Conservation (phyloP, 1,140 invertebrate species). For the Trachymyrmex cornetzi region DNA sequence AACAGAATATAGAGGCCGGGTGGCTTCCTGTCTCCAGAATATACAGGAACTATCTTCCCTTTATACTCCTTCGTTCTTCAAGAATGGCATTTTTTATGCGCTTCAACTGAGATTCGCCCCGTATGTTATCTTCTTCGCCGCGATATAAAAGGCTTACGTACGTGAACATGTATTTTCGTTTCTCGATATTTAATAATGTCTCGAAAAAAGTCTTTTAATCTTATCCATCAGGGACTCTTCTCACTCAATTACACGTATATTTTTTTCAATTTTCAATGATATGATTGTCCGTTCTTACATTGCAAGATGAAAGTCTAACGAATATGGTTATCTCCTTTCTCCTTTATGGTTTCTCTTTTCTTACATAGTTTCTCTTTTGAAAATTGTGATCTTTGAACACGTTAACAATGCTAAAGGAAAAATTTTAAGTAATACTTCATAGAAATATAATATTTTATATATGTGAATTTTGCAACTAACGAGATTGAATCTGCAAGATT, state of each 20-base stretch:
- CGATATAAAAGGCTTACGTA: constrained; percentile 13
- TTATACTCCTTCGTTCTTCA: constrained; percentile 46
- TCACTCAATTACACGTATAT: not conserved
- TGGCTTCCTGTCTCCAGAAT: constrained; percentile 58
- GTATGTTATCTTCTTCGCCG: constrained; percentile 28
- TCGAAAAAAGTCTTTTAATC: constrained; percentile 4
- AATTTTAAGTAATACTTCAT: not conserved
- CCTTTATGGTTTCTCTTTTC: constrained; percentile 21
- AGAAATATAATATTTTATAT: constrained; percentile 20
- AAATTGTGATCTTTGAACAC: constrained; percentile 21
- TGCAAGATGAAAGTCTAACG: not conserved
- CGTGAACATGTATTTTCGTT: not conserved
- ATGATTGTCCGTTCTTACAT: constrained; percentile 10
- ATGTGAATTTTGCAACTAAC: constrained; percentile 26
- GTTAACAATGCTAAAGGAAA: not conserved
- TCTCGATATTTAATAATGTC: constrained; percentile 35
- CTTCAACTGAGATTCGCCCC: constrained; percentile 2
- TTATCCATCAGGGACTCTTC: not conserved
- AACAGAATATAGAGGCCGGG: constrained; percentile 26
- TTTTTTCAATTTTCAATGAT: constrained; percentile 3
- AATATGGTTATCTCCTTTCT: not conserved
- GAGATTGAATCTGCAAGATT: not conserved
- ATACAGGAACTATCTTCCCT: constrained; percentile 50
- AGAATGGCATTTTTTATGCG: constrained; percentile 50
- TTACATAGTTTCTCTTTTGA: not conserved